Evolutionary conservation across 2,888 invertebrate genomes (phyloP).

Genomic region (Kryphioiulus occultus): DNA sequence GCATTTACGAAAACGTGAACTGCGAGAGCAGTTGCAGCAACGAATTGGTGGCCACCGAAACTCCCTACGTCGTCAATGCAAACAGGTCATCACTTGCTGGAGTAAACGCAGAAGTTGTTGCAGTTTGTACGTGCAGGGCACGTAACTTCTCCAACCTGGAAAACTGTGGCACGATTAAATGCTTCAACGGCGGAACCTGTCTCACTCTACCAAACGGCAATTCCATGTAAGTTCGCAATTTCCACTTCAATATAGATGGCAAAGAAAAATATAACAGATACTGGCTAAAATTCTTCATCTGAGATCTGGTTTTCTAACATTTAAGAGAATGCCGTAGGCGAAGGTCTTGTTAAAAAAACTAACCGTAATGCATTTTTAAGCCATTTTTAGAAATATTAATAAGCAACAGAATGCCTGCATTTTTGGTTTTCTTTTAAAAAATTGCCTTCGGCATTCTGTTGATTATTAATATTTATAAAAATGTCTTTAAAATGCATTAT

Average conservation of each 20-base stretch:
- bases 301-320: no score
- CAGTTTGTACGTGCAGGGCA: slow-evolving; percentile 74
- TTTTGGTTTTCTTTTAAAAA: no score
- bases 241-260: background rate
- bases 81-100: slow-evolving; percentile 95
- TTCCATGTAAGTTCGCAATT: slow-evolving; percentile 12
- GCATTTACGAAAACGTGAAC: slow-evolving; percentile 77
- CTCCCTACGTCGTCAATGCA: slow-evolving; percentile 83
- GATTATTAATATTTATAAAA: no score
- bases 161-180: slow-evolving; percentile 64
- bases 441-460: no score
- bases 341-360: no score
- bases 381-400: no score
- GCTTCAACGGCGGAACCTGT: slow-evolving; percentile 79
- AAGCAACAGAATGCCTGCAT: no score
- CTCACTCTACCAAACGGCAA: slow-evolving; percentile 50
- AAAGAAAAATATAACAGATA: no score
- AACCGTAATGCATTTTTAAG: no score
- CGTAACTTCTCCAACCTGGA: slow-evolving; percentile 59
- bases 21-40: slow-evolving; percentile 80
- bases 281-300: no score
- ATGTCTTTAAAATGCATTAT: no score
- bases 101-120: slow-evolving; percentile 81
- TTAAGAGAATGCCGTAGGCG: no score
- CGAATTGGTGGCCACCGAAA: slow-evolving; percentile 73